phyloP scores from a whole-genome alignment of 2,113 vertebrate species.

The Progne subis region DNA sequence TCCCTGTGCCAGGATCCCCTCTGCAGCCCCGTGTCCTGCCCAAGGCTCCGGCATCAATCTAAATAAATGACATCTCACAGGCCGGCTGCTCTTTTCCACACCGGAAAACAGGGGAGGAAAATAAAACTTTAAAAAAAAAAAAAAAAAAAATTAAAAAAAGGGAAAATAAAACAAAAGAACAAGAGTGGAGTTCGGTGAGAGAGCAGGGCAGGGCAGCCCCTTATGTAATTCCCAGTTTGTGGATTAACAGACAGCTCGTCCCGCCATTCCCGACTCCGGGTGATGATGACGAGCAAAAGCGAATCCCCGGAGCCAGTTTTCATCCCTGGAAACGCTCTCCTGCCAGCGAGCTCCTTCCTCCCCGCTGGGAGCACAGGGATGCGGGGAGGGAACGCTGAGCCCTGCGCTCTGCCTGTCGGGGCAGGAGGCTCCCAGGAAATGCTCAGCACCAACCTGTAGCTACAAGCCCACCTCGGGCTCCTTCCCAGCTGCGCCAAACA shows the following conservation, averaged over 20 bases:
- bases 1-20: neutral
- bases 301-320: neutral
- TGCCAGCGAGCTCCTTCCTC: neutral
- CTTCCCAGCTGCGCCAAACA: neutral
- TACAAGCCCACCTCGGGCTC: neutral
- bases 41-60: neutral
- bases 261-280: neutral
- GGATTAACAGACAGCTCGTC: neutral
- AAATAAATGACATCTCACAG: neutral
- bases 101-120: neutral
- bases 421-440: neutral
- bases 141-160: fast-evolving
- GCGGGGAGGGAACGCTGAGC: neutral
- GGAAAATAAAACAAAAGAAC: neutral
- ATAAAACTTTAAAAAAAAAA: no score
- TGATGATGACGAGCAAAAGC: neutral
- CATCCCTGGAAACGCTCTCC: neutral
- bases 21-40: neutral
- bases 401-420: conserved; percentile 2
- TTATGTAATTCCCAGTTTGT: neutral
- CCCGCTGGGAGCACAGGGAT: neutral
- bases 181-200: neutral
- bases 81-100: neutral
- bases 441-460: conserved; percentile 32
- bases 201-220: neutral